phyloP scores from a whole-genome alignment of 2,113 vertebrate genomes.

The Mixornis gularis region DNA sequence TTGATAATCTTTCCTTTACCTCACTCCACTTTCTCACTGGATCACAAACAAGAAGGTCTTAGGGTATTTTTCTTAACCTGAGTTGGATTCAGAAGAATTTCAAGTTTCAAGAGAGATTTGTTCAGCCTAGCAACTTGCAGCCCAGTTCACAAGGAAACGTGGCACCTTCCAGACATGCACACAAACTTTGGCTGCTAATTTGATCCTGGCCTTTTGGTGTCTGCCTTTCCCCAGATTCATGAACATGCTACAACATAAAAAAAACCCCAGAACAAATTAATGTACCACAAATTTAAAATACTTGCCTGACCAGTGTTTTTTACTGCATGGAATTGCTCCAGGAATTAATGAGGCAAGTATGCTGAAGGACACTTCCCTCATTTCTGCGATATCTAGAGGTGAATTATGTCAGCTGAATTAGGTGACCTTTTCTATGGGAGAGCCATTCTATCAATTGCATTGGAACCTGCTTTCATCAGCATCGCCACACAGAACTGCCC shows the following conservation, averaged over 20 bases:
- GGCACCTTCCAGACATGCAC: not conserved
- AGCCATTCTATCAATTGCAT: not conserved
- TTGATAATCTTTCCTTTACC: not conserved
- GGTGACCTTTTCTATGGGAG: not conserved
- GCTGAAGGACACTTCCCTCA: not conserved
- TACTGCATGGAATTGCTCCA: not conserved
- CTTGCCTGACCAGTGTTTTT: not conserved
- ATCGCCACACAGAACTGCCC: not conserved
- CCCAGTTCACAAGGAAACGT: not conserved
- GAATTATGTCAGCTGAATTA: not conserved
- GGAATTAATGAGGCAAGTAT: not conserved
- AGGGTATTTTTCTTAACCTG: not conserved
- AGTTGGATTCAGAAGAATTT: not conserved
- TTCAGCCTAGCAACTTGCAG: not conserved
- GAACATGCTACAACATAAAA: not conserved
- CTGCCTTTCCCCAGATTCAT: not conserved
- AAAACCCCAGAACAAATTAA: rapidly evolving
- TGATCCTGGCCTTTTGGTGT: not conserved
- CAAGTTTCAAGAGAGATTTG: not conserved
- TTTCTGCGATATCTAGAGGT: not conserved
- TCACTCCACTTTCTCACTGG: not conserved
- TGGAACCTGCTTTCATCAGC: not conserved
- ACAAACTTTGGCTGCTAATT: not conserved
- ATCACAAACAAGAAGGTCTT: not conserved
- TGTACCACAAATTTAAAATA: not conserved